These are phyloP conservation scores for Cyprinodon variegatus DNA, from an alignment of 2,113 vertebrate genomes.

Conservation along the genomic window DNA sequence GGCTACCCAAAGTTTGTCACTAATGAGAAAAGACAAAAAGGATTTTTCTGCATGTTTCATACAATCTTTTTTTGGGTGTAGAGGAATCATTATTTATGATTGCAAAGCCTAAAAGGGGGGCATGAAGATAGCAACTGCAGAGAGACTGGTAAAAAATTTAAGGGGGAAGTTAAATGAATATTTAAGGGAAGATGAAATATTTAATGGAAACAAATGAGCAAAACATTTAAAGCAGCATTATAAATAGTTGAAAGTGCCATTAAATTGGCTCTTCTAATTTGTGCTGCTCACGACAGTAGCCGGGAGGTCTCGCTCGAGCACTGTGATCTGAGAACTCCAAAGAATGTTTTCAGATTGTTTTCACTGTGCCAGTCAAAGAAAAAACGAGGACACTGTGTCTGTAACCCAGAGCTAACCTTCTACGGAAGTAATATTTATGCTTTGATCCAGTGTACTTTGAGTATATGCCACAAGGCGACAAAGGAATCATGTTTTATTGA, in stretches of 20 bases:
- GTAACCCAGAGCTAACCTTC: slow-evolving; percentile 63
- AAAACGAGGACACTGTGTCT: slow-evolving; percentile 54
- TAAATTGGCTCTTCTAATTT: slow-evolving; percentile 66
- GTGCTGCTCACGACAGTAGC: slow-evolving; percentile 59
- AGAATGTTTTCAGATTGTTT: slow-evolving; percentile 69
- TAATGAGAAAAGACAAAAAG: slow-evolving; percentile 85
- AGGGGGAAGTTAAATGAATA: slow-evolving; percentile 83
- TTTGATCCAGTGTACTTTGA: slow-evolving; percentile 65
- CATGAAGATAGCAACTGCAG: slow-evolving; percentile 70
- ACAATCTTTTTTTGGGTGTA: slow-evolving; percentile 73
- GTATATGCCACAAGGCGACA: slow-evolving; percentile 62
- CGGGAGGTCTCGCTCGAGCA: slow-evolving; percentile 52
- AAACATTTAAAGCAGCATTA: slow-evolving; percentile 82
- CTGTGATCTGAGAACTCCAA: slow-evolving; percentile 41
- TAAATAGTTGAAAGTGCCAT: slow-evolving; percentile 74
- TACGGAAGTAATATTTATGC: slow-evolving; percentile 68
- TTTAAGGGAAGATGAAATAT: slow-evolving; percentile 84
- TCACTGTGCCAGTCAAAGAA: slow-evolving; percentile 56
- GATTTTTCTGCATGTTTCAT: slow-evolving; percentile 83
- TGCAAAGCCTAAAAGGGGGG: slow-evolving; percentile 77
- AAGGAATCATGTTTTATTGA: slow-evolving; percentile 66
- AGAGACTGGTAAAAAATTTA: slow-evolving; percentile 82
- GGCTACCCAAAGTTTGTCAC: slow-evolving; percentile 79
- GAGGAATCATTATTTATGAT: slow-evolving; percentile 85
- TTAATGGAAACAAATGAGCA: slow-evolving; percentile 84